Conservation (phyloP, 2,113 vertebrate genomes). For the Oceanodroma tethys region DNA sequence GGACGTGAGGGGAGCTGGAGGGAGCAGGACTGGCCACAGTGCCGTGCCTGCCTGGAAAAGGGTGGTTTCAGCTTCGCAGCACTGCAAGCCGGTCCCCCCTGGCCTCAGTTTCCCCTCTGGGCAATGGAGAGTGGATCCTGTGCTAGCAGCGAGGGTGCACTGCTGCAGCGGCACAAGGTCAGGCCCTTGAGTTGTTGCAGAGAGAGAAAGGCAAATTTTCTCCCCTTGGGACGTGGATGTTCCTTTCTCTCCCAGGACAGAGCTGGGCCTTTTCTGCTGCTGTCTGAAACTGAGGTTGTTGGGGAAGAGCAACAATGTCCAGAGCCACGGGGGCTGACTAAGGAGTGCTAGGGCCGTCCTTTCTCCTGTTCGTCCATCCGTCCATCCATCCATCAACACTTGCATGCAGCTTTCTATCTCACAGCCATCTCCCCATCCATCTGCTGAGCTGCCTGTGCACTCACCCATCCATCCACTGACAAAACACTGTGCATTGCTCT, state of each 20-base stretch:
- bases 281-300: not conserved
- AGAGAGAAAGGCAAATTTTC: not conserved
- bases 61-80: not conserved
- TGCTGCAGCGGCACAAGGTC: not conserved
- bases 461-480: not conserved
- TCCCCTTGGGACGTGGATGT: not conserved
- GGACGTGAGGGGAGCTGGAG: not conserved
- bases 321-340: not conserved
- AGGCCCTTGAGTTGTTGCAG: not conserved
- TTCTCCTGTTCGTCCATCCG: not conserved
- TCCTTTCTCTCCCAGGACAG: not conserved
- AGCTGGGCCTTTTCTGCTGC: not conserved
- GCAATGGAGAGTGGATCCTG: not conserved
- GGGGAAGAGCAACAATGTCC: not conserved
- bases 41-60: not conserved
- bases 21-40: not conserved
- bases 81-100: not conserved
- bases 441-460: not conserved
- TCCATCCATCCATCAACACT: not conserved
- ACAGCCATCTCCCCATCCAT: not conserved
- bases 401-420: not conserved
- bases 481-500: fast-evolving
- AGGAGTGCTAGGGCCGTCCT: not conserved
- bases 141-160: not conserved
- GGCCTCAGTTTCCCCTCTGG: not conserved